phyloP scores from a whole-genome alignment of 35 echinoderm and acorn worm species.

The Amphiura filiformis region DNA sequence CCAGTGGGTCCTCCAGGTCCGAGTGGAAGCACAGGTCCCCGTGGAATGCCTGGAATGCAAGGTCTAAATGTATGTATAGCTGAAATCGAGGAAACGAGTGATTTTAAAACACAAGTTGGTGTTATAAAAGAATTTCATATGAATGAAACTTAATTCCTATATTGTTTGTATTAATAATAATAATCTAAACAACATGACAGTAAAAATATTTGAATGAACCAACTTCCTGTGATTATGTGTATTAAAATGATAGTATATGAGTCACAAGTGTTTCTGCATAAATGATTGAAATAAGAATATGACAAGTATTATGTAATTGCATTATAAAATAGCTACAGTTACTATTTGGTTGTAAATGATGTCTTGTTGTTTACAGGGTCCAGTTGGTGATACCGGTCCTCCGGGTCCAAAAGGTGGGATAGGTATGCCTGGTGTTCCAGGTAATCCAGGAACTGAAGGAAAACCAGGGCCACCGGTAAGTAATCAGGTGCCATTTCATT shows the following conservation, averaged over 20 bases:
- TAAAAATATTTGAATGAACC: too few relatives aligned
- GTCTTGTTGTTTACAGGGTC: constrained; percentile 59
- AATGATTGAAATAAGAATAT: background rate
- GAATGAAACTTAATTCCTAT: too few relatives aligned
- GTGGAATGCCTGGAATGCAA: constrained; percentile 45
- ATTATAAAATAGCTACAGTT: too few relatives aligned
- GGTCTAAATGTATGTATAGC: constrained; percentile 49
- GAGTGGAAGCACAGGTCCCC: constrained; percentile 25
- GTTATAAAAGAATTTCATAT: too few relatives aligned
- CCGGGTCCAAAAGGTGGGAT: constrained; percentile 63
- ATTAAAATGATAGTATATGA: too few relatives aligned
- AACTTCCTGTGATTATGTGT: too few relatives aligned
- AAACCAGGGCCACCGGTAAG: constrained; percentile 82
- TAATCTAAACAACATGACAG: too few relatives aligned
- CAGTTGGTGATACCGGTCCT: constrained; percentile 55
- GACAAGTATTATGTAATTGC: background rate
- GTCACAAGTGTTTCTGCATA: background rate
- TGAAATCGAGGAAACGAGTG: too few relatives aligned
- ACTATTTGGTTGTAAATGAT: too few relatives aligned
- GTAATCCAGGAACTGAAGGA: constrained; percentile 63
- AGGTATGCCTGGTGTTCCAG: constrained; percentile 62
- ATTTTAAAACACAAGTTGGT: background rate
- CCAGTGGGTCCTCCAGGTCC: constrained; percentile 20
- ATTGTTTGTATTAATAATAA: too few relatives aligned
- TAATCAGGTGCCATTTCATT: too few relatives aligned